Evolutionary conservation across 2,888 invertebrate species (phyloP).

Genomic region (Macaria liturata): DNA sequence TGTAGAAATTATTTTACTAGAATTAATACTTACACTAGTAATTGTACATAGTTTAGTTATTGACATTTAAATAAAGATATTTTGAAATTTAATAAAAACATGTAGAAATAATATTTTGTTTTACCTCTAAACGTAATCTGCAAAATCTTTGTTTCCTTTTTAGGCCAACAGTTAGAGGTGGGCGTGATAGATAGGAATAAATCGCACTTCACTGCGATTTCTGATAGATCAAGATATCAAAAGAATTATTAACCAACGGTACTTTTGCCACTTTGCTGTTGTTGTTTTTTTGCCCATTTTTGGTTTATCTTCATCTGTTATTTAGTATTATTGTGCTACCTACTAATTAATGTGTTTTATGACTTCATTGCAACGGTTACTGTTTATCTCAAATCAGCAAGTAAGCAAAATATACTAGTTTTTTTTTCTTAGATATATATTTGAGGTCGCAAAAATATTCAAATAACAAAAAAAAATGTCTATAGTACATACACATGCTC

Average conservation of each 20-base stretch:
- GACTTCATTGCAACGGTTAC: conserved; percentile 12
- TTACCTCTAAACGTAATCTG: conserved; percentile 8
- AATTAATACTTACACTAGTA: too few relatives aligned
- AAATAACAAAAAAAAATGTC: too few relatives aligned
- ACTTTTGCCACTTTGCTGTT: conserved; percentile 8
- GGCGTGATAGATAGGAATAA: conserved; percentile 21
- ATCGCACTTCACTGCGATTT: conserved; percentile 23
- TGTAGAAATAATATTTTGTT: conserved; percentile 1
- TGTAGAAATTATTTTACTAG: too few relatives aligned
- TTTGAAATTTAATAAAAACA: too few relatives aligned
- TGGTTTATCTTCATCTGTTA: conserved; percentile 9
- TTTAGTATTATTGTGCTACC: neutral
- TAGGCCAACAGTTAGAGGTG: conserved; percentile 25
- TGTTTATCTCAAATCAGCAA: neutral
- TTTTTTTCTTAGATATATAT: too few relatives aligned
- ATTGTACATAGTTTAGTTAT: too few relatives aligned
- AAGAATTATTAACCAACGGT: conserved; percentile 24
- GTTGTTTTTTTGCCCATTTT: conserved; percentile 1
- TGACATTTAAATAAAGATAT: too few relatives aligned
- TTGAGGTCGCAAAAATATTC: too few relatives aligned
- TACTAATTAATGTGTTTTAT: conserved; percentile 9
- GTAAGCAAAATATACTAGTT: too few relatives aligned
- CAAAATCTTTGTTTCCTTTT: conserved; percentile 22
- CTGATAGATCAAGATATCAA: conserved; percentile 21
- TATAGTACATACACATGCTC: too few relatives aligned